These are phyloP conservation scores for Rhincodon typus DNA, from an alignment of 2,797 vertebrate genomes.

Conservation along the genomic window DNA sequence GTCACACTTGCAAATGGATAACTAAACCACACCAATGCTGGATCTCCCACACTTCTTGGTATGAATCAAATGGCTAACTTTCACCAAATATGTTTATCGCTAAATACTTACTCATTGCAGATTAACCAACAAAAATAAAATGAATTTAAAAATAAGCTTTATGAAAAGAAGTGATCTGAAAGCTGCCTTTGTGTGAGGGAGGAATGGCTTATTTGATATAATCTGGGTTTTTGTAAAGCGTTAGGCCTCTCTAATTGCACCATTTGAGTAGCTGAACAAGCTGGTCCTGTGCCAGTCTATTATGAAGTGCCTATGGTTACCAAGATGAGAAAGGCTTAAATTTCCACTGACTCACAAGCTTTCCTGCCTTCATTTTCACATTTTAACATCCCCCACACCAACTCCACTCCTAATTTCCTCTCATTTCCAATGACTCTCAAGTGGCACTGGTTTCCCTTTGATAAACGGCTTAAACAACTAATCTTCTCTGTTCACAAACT, in stretches of 20 bases:
- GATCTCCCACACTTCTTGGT: neutral
- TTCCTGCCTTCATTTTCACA: neutral
- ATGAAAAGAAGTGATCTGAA: neutral
- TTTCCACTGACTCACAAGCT: neutral
- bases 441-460: neutral
- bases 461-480: neutral
- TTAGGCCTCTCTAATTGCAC: neutral
- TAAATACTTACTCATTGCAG: neutral
- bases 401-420: neutral
- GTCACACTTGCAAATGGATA: neutral
- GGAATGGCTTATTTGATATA: neutral
- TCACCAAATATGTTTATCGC: neutral
- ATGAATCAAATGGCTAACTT: neutral
- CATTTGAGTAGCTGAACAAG: neutral
- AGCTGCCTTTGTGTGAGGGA: constrained; percentile 18
- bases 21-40: neutral
- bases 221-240: constrained; percentile 10
- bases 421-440: neutral
- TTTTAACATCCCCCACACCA: too few relatives aligned
- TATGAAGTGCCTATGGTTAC: neutral
- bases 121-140: neutral
- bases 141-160: neutral
- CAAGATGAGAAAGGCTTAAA: neutral
- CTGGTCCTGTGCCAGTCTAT: neutral
- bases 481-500: neutral